Conservation (phyloP, 2,888 invertebrate genomes). For the Drosophila anceps region DNA sequence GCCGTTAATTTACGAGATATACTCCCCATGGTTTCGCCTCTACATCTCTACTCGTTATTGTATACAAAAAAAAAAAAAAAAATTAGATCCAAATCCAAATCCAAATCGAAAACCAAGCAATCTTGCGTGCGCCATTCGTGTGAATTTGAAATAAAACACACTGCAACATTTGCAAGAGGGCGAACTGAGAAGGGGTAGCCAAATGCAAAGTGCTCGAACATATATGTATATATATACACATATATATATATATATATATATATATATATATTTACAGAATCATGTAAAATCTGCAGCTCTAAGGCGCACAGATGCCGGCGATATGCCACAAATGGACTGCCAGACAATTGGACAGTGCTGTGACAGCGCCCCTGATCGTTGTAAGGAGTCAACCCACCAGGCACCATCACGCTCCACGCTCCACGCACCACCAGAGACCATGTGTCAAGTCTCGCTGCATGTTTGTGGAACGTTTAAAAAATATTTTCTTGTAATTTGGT, state of each 20-base stretch:
- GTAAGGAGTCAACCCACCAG: constrained; percentile 17
- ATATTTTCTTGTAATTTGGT: constrained; percentile 82
- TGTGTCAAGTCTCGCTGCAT: constrained; percentile 65
- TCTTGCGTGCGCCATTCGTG: constrained; percentile 61
- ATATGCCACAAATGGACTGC: constrained; percentile 78
- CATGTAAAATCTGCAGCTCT: constrained; percentile 29
- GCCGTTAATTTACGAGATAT: constrained; percentile 81
- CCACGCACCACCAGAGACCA: constrained; percentile 22
- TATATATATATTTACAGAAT: constrained; percentile 30
- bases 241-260: background rate
- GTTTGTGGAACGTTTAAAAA: constrained; percentile 76
- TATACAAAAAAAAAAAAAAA: constrained; percentile 58
- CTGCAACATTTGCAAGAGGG: constrained; percentile 45
- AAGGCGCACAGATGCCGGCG: constrained; percentile 51
- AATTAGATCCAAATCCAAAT: constrained; percentile 20
- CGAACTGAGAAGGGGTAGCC: background rate
- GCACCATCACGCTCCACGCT: background rate
- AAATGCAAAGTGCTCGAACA: constrained; percentile 31
- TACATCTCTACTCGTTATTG: constrained; percentile 44
- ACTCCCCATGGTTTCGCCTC: constrained; percentile 74
- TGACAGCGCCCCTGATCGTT: constrained; percentile 43
- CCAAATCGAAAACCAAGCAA: constrained; percentile 18
- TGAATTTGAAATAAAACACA: constrained; percentile 79
- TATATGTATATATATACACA: constrained; percentile 20
- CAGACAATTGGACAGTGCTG: constrained; percentile 52